Conservation (phyloP, 2,888 invertebrate genomes). For the Horisme vitalbata region DNA sequence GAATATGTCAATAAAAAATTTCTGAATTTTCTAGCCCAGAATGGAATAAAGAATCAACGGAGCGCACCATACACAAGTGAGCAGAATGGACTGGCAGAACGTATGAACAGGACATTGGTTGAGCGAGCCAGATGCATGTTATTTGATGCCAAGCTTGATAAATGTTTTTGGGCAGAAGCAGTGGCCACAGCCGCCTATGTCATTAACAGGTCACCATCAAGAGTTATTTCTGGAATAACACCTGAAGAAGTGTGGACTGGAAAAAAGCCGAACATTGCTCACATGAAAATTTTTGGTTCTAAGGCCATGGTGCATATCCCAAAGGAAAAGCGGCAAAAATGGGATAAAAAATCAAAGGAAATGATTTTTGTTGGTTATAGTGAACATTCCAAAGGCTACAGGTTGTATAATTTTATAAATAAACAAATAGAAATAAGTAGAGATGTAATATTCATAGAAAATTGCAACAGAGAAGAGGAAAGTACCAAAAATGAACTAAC, state of each 20-base stretch:
- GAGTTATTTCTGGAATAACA: conserved; percentile 11
- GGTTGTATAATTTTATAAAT: not conserved
- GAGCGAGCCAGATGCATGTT: conserved; percentile 33
- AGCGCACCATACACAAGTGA: conserved; percentile 41
- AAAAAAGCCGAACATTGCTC: conserved; percentile 6
- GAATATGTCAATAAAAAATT: conserved; percentile 25
- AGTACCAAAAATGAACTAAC: no score
- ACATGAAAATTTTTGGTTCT: conserved; percentile 44
- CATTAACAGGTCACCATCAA: conserved; percentile 21
- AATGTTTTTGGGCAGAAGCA: conserved; percentile 34
- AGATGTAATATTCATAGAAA: conserved; percentile 3
- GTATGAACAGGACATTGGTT: conserved; percentile 35
- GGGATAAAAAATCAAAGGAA: not conserved
- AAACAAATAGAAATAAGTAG: not conserved
- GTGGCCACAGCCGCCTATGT: conserved; percentile 28
- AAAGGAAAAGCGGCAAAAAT: conserved; percentile 20
- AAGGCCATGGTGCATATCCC: conserved; percentile 33
- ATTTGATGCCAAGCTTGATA: conserved; percentile 24
- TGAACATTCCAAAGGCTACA: conserved; percentile 5
- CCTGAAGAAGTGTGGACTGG: conserved; percentile 15
- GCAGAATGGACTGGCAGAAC: conserved; percentile 48
- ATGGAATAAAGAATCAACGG: no score
- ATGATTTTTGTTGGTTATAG: conserved; percentile 4
- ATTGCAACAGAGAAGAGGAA: not conserved
- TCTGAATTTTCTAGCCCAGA: conserved; percentile 14